These are phyloP conservation scores for Metopolophium dirhodum DNA, from an alignment of 1,140 invertebrate genomes.

Conservation along the genomic window DNA sequence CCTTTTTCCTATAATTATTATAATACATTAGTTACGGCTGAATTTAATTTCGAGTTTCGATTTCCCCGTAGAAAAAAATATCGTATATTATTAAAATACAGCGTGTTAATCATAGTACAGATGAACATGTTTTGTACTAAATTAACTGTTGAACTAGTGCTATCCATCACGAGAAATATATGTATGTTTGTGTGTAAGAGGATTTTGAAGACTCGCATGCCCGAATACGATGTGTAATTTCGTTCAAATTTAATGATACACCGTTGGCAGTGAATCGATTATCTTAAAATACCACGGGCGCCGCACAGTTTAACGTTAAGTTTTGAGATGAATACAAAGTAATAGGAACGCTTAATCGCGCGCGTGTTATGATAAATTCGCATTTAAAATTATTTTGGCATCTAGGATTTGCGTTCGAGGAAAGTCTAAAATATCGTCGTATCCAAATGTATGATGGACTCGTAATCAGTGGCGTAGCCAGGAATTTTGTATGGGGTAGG, in stretches of 20 bases:
- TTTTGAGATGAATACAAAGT: background rate
- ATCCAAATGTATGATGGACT: too few species aligned
- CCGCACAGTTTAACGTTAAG: background rate
- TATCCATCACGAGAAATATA: background rate
- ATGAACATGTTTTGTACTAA: constrained; percentile 11
- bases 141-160: constrained; percentile 8
- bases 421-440: background rate
- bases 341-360: background rate
- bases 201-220: background rate
- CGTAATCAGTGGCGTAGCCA: too few species aligned
- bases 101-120: constrained; percentile 9
- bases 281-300: background rate
- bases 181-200: background rate
- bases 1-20: constrained; percentile 13
- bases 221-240: background rate
- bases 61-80: background rate
- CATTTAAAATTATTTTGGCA: background rate
- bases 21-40: background rate
- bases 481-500: too few species aligned
- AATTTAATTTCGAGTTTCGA: background rate
- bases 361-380: background rate
- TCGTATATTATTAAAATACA: background rate
- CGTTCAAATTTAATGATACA: background rate
- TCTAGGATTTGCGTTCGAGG: background rate
- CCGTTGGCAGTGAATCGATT: background rate